Base-by-base conservation (phyloP, 2,888 invertebrate species). In the Eilema sororculum region DNA sequence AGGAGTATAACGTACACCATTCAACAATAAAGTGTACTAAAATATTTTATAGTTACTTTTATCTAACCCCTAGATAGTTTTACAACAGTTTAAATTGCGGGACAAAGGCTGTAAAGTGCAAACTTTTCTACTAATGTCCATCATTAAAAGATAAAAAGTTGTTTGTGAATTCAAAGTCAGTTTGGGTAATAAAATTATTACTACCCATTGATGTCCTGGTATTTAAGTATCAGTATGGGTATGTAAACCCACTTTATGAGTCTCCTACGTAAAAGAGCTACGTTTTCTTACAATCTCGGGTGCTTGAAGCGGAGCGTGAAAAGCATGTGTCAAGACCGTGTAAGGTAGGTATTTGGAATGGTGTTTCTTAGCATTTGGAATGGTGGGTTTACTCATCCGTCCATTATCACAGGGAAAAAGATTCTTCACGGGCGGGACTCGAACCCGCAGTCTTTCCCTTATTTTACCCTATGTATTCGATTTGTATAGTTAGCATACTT, bases 101-200 rank as follows among this genome's bases (percentile, higher is more conserved):
- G 8, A 28, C 57, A 57, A 28, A 56, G 24, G 57, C 37, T 37
- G 30, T 68, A 68, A 68, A 57, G 37, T 41, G 61, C 16, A 41
- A 68, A 63, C 16, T 68, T 68, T 37, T 24, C 33, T 63, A n/a
- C 41, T 68, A 63, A 68, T 68, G 63, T 63, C 56, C 41, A 62
- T 68, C n/a, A 41, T 68, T 57, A 57, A 62, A 63, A 68, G 57
- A 68, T 58, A 57, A 68, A 68, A 62, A 41, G 57, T 68, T 28
- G 57, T 63, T 63, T 68, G 25, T 41, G 57, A 62, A 41, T 46
- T 3, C 30, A 28, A 62, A 41, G 37, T 58, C 58, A 46, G 67
- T 67, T 67, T 16, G 16, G 58, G 22, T 57, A 63, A 58, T 68
- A 63, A 63, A 57, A 8, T 30, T 28, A 10, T 25, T 30, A 60